phyloP scores from a whole-genome alignment of 2,888 invertebrate genomes.

The Caradrina clavipalpis region DNA sequence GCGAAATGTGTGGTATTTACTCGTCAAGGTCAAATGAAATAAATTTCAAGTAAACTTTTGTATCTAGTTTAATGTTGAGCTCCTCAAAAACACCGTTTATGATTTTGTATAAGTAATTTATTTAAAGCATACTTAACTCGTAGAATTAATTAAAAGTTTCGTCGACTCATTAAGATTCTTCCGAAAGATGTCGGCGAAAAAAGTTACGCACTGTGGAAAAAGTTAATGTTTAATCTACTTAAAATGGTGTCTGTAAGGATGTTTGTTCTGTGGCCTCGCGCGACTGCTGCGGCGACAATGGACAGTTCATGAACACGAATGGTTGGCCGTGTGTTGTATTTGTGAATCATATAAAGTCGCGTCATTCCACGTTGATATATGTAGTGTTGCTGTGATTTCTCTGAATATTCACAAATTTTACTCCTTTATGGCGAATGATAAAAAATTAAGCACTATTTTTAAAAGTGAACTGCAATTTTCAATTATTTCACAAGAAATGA shows the following conservation, averaged over 20 bases:
- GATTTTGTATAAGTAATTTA: constrained; percentile 65
- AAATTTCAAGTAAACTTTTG: constrained; percentile 27
- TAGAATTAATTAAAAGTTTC: constrained; percentile 86
- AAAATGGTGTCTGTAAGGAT: constrained; percentile 55
- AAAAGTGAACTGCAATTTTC: neutral
- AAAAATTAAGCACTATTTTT: neutral
- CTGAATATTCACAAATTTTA: constrained; percentile 3
- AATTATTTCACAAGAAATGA: neutral
- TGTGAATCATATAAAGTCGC: constrained; percentile 37
- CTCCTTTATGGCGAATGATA: neutral
- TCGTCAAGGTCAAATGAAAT: constrained; percentile 21
- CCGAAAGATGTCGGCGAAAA: constrained; percentile 63
- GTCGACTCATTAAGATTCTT: constrained; percentile 80
- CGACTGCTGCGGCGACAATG: constrained; percentile 56
- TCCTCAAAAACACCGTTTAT: constrained; percentile 41
- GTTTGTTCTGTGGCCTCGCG: constrained; percentile 23
- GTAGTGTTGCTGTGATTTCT: constrained; percentile 26
- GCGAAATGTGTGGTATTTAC: neutral
- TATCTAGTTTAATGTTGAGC: constrained; percentile 10
- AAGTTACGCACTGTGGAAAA: constrained; percentile 60
- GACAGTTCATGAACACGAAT: constrained; percentile 63
- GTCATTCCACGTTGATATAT: constrained; percentile 39
- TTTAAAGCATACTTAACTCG: constrained; percentile 79
- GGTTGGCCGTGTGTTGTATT: constrained; percentile 30
- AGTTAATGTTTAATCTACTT: constrained; percentile 66